Base-by-base conservation (phyloP, 2,888 invertebrate species). In the Mesorhabditis belari region DNA sequence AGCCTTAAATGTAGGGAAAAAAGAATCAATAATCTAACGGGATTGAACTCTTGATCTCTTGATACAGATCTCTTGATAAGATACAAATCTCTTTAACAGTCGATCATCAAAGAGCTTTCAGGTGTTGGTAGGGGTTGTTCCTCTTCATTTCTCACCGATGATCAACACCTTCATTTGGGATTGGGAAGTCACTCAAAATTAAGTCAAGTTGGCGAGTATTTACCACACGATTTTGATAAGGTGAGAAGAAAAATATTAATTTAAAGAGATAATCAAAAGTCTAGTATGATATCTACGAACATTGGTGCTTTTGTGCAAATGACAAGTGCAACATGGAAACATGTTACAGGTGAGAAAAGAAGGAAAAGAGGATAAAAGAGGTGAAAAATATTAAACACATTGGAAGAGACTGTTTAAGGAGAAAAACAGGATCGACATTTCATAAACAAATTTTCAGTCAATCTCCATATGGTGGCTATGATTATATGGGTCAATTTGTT, bases 241-340 rank as follows among this genome's bases (percentile, higher is more conserved):
- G 76, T 76, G 50, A 3, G 56, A n/a, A 17, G 25, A 27, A 23
- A 25, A 3, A 5, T 28, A 4, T 50, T 28, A 17, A 23, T 60
- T 19, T 28, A 17, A 17, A 28, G 19, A 26, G 6, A 54, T n/a
- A 58, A 29, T 53, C 4, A 5, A 29, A 29, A 35, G 51, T 76
- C 27, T 62, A 76, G 75, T 64, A 66, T 56, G 76, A 77, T 55
- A 65, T 77, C 25, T 65, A 62, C 5, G 77, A 77, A 60, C 75
- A 77, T 60, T 77, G 77, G 77, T 77, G 77, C 58, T 77, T 77
- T 64, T 77, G 77, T 61, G 74, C 74, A 23, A 67, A 73, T 9
- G 74, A 76, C 27, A 67, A 70, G 29, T 77, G 77, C 63, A 77
- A 77, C 59, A 66, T 58, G 2, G 55, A 69, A 19, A 57, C 59